phyloP scores from a whole-genome alignment of 2,113 vertebrate species.

The Microcebus griseorufus region DNA sequence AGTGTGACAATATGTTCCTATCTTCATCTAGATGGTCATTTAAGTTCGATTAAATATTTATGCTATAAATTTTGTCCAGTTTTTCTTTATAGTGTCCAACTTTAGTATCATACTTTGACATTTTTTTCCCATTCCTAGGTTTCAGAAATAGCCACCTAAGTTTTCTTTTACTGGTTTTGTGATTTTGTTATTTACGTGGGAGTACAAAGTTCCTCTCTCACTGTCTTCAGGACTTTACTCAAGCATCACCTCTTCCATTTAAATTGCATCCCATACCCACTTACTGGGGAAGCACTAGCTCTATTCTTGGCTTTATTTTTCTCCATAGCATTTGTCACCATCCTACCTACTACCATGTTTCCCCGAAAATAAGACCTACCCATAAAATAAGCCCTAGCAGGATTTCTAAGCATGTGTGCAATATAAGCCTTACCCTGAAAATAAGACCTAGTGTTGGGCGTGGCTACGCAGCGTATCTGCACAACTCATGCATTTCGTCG shows the following conservation, averaged over 20 bases:
- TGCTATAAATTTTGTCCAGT: background rate
- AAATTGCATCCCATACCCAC: background rate
- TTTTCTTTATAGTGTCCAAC: background rate
- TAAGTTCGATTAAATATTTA: constrained; percentile 20
- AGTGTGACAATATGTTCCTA: background rate
- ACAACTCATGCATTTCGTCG: too few species aligned
- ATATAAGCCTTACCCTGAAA: too few species aligned
- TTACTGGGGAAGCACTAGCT: background rate
- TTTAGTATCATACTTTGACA: background rate
- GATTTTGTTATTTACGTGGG: background rate
- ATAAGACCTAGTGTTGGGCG: too few species aligned
- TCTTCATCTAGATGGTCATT: background rate
- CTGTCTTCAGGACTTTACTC: background rate
- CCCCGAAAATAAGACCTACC: too few species aligned
- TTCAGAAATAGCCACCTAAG: background rate
- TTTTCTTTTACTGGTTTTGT: background rate
- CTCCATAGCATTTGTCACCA: background rate
- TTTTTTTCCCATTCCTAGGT: background rate
- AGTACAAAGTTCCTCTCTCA: background rate
- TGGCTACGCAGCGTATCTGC: too few species aligned
- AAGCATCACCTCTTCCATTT: background rate
- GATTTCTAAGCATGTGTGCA: too few species aligned
- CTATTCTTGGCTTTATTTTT: background rate
- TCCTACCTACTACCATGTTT: background rate
- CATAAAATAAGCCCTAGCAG: too few species aligned